phyloP scores from a whole-genome alignment of 2,888 invertebrate species.

The Hofmannophila pseudospretella region DNA sequence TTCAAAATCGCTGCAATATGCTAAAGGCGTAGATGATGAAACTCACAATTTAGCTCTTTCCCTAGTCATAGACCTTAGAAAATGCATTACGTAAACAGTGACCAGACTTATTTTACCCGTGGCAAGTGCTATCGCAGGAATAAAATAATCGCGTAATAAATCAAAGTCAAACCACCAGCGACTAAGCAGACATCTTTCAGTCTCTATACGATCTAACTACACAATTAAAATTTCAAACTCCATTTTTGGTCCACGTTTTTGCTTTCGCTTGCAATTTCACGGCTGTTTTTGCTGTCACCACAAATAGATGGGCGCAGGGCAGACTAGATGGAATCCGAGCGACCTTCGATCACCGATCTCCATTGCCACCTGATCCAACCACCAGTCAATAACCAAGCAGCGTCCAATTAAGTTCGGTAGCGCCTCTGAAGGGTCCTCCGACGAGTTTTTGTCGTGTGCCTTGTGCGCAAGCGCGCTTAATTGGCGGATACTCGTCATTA shows the following conservation, averaged over 20 bases:
- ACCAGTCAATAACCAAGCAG: conserved; percentile 58
- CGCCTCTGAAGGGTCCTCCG: conserved; percentile 55
- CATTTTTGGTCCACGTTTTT: conserved; percentile 29
- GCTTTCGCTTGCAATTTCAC: conserved; percentile 3
- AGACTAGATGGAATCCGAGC: conserved; percentile 23
- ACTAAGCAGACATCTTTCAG: conserved; percentile 4
- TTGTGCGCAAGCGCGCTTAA: conserved; percentile 46
- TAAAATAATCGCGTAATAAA: conserved; percentile 1
- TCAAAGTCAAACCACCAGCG: conserved; percentile 5
- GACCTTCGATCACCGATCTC: conserved; percentile 55
- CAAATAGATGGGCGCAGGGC: conserved; percentile 37
- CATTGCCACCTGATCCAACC: conserved; percentile 42
- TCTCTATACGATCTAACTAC: conserved; percentile 9
- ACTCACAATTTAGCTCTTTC: no score
- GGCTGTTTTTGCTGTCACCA: conserved; percentile 35
- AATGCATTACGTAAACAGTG: no score
- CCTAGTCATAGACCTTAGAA: no score
- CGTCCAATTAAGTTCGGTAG: conserved; percentile 73
- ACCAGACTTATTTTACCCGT: no score
- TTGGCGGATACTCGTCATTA: conserved; percentile 71
- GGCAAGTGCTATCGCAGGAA: no score
- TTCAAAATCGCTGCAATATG: no score
- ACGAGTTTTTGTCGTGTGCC: conserved; percentile 64
- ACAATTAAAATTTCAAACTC: conserved; percentile 25
- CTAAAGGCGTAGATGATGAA: no score